These are phyloP conservation scores for Nothocercus julius DNA, from an alignment of 2,113 vertebrate genomes.

Conservation along the genomic window DNA sequence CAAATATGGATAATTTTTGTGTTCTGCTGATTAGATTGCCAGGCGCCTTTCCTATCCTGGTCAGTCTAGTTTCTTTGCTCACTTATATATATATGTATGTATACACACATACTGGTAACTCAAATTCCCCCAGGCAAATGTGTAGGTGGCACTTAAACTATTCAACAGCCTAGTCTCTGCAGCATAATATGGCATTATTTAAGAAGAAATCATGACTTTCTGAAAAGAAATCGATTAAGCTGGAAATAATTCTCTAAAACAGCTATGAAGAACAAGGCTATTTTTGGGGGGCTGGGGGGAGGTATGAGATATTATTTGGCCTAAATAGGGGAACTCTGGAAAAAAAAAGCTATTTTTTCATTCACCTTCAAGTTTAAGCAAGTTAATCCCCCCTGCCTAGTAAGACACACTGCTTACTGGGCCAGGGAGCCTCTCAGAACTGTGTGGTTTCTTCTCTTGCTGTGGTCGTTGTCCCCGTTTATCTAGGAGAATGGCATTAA, in stretches of 20 bases:
- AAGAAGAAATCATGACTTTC: neutral
- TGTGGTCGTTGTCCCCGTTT: neutral
- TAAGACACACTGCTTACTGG: accelerated
- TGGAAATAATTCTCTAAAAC: neutral
- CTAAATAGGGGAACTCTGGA: neutral
- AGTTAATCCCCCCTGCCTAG: neutral
- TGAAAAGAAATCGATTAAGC: neutral
- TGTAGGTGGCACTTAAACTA: neutral
- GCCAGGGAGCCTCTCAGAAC: neutral
- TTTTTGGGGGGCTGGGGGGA: no score
- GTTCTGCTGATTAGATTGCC: neutral
- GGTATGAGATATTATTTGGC: accelerated
- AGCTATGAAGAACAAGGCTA: neutral
- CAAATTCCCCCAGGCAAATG: neutral
- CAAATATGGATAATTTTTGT: neutral
- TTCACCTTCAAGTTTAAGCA: neutral
- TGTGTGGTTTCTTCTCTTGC: neutral
- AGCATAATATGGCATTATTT: neutral
- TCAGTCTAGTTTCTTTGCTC: neutral
- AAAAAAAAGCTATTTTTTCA: neutral
- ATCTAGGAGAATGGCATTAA: constrained; percentile 18
- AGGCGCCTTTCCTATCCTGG: neutral
- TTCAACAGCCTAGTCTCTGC: neutral
- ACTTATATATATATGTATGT: neutral
- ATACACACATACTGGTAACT: neutral